Conservation (phyloP, 1,140 invertebrate species). For the Pseudomyrmex cubaensis region DNA sequence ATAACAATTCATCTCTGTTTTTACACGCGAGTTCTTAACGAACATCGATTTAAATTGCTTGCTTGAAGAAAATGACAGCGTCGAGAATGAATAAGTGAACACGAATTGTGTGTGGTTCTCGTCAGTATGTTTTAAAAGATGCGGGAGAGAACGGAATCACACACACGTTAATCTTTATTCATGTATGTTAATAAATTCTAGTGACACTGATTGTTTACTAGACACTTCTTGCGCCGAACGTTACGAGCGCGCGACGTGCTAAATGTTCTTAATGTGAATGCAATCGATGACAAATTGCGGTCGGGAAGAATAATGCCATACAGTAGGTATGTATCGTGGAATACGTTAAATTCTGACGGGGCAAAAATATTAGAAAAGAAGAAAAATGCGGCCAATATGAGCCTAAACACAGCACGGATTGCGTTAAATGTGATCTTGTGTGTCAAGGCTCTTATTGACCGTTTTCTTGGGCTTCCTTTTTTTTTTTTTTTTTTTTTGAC, state of each 20-base stretch:
- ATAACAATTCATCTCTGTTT: slow-evolving; percentile 14
- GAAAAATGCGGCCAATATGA: too few relatives aligned
- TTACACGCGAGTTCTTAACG: background rate
- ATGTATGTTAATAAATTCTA: slow-evolving; percentile 47
- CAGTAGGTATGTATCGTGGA: too few relatives aligned
- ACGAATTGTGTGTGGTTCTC: slow-evolving; percentile 5
- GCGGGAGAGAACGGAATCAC: slow-evolving; percentile 7
- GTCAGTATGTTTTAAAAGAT: slow-evolving; percentile 15
- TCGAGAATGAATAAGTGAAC: background rate
- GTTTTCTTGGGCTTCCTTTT: too few relatives aligned
- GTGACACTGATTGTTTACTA: slow-evolving; percentile 42
- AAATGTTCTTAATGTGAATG: slow-evolving; percentile 15
- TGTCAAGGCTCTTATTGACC: too few relatives aligned
- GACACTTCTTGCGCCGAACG: slow-evolving; percentile 23
- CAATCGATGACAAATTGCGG: too few relatives aligned
- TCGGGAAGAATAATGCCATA: too few relatives aligned
- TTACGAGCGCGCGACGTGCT: background rate
- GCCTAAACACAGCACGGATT: too few relatives aligned
- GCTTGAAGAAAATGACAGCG: background rate
- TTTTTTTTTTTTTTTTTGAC: too few relatives aligned
- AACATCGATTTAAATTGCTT: background rate
- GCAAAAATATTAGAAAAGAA: too few relatives aligned
- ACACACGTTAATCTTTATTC: slow-evolving; percentile 21
- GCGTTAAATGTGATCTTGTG: too few relatives aligned
- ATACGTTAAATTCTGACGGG: too few relatives aligned